These are phyloP conservation scores for Chalcis sispes DNA, from an alignment of 2,888 invertebrate species.

Conservation along the genomic window DNA sequence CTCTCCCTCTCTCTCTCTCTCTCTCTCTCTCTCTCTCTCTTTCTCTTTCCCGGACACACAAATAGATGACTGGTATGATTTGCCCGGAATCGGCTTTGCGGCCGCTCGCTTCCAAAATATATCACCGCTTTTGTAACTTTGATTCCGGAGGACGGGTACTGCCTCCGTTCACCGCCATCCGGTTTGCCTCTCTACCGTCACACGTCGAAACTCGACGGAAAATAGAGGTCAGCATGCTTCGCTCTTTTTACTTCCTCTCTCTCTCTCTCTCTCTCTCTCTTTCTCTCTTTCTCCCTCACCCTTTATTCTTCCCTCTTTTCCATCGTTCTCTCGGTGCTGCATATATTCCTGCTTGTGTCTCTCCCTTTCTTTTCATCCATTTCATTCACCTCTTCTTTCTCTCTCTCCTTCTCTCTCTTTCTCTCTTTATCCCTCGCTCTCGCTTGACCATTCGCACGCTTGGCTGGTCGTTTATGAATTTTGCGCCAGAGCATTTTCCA, in stretches of 20 bases:
- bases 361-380: background rate
- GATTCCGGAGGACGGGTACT: conserved; percentile 56
- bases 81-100: conserved; percentile 61
- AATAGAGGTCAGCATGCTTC: conserved; percentile 41
- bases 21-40: too few species aligned
- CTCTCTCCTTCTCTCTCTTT: background rate
- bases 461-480: conserved; percentile 18
- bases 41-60: conserved; percentile 19
- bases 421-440: background rate
- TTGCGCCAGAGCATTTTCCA: conserved; percentile 14
- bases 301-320: background rate
- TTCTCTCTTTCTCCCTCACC: background rate
- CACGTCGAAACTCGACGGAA: conserved; percentile 25
- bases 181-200: conserved; percentile 4
- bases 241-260: conserved; percentile 11
- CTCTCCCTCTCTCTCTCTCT: too few species aligned
- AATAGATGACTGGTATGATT: conserved; percentile 58
- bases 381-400: background rate
- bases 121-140: conserved; percentile 64
- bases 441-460: background rate
- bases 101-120: conserved; percentile 58
- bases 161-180: background rate
- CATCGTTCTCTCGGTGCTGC: too few species aligned
- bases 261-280: background rate
- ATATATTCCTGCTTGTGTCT: background rate